Evolutionary conservation across 2,888 invertebrate genomes (phyloP).

Genomic region (Spisula subtruncata): DNA sequence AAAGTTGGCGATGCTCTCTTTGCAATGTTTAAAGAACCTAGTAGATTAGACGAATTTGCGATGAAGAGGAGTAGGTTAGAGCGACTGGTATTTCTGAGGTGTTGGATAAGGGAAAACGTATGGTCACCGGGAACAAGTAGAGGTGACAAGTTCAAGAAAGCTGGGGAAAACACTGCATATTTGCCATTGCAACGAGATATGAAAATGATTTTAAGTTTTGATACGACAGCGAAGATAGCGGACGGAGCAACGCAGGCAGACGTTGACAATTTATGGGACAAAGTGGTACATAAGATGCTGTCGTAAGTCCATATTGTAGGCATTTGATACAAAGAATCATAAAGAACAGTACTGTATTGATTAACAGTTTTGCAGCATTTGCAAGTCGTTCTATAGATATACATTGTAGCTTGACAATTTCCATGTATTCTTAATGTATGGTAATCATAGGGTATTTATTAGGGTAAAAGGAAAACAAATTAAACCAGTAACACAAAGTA

Average conservation of each 20-base stretch:
- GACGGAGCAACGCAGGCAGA: neutral
- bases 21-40: conserved; percentile 16
- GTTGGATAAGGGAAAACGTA: conserved; percentile 2
- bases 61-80: conserved; percentile 7
- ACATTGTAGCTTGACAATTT: too few species aligned
- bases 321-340: too few species aligned
- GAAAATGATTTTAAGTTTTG: conserved; percentile 3
- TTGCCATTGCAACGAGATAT: neutral
- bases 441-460: too few species aligned
- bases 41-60: neutral
- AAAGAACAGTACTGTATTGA: too few species aligned
- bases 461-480: too few species aligned
- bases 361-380: too few species aligned
- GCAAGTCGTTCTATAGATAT: too few species aligned
- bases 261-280: neutral
- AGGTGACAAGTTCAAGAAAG: neutral
- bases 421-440: too few species aligned
- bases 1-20: conserved; percentile 5
- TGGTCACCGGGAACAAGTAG: neutral
- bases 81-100: neutral
- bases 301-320: neutral
- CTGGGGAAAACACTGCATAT: neutral
- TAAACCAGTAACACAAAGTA: too few species aligned
- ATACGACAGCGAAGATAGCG: neutral
- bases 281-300: neutral